Conservation (phyloP, 2,113 vertebrate species). For the Turnix velox region DNA sequence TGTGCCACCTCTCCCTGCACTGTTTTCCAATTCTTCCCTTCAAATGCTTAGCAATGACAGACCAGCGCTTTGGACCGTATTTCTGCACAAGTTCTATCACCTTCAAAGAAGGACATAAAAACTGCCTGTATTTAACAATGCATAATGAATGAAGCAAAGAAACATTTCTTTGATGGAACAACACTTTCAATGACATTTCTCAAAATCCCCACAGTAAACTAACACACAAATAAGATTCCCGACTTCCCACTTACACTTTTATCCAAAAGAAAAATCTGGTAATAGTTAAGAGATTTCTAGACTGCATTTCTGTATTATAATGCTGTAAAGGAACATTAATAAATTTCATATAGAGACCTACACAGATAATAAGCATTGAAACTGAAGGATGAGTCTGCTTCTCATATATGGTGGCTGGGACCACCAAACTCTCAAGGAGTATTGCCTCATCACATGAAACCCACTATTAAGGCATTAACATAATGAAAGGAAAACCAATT, state of each 20-base stretch:
- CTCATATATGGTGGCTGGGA: not conserved
- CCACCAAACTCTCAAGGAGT: not conserved
- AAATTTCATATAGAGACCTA: not conserved
- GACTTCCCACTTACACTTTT: constrained; percentile 1
- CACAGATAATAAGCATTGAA: not conserved
- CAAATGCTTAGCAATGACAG: constrained; percentile 97
- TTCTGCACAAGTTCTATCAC: constrained; percentile 99
- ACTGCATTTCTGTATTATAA: not conserved
- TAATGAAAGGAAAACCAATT: constrained; percentile 52
- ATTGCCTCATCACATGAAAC: not conserved
- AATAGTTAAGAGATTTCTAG: not conserved
- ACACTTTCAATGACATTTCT: constrained; percentile 41
- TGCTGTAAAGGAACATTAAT: not conserved
- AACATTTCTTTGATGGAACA: constrained; percentile 29
- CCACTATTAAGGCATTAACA: not conserved
- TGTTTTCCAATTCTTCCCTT: constrained; percentile 98
- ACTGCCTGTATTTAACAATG: constrained; percentile 68
- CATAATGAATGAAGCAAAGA: constrained; percentile 44
- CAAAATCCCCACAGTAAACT: not conserved
- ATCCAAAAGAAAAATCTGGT: not conserved
- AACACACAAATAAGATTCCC: not conserved
- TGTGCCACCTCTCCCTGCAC: constrained; percentile 99
- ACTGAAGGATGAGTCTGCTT: not conserved
- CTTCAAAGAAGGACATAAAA: constrained; percentile 81
- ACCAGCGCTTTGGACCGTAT: constrained; percentile 98